These are phyloP conservation scores for Apteryx owenii DNA, from an alignment of 2,113 vertebrate species.

Conservation along the genomic window DNA sequence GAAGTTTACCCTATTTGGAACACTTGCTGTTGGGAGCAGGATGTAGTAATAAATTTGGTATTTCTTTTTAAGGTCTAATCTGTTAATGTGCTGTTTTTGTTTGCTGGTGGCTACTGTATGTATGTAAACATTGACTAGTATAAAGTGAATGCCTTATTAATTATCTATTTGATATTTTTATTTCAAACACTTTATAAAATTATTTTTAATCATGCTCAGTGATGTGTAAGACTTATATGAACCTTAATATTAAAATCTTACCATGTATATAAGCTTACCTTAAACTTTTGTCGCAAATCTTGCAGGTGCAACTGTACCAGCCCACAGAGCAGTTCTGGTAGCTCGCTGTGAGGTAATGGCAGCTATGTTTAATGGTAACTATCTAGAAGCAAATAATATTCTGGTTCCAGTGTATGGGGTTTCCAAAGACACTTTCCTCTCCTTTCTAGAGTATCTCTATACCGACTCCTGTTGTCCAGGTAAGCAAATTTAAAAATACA, in stretches of 20 bases:
- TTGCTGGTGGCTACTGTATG: background rate
- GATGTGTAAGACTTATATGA: accelerated
- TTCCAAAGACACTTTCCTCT: conserved; percentile 96
- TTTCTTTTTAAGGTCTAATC: background rate
- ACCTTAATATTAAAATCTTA: background rate
- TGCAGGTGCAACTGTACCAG: conserved; percentile 88
- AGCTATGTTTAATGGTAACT: conserved; percentile 97
- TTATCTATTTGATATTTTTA: background rate
- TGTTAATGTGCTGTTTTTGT: background rate
- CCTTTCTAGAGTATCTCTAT: conserved; percentile 96
- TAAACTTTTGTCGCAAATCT: background rate
- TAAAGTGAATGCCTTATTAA: background rate
- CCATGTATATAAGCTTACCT: background rate
- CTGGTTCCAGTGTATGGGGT: conserved; percentile 94
- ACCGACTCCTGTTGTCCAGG: conserved; percentile 96
- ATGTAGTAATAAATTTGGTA: background rate
- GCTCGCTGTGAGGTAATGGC: conserved; percentile 97
- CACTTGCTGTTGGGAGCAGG: background rate
- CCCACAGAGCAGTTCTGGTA: conserved; percentile 92
- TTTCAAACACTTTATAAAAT: background rate
- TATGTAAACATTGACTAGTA: background rate
- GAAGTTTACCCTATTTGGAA: background rate
- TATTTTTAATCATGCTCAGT: background rate
- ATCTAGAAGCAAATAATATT: conserved; percentile 90
- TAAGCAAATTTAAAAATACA: conserved; percentile 63